Percentiles rank a stretch among this genome's conserved stretches.
Evolutionary conservation across 2,888 invertebrate genomes (phyloP).

Genomic region (Eilema caniola): DNA sequence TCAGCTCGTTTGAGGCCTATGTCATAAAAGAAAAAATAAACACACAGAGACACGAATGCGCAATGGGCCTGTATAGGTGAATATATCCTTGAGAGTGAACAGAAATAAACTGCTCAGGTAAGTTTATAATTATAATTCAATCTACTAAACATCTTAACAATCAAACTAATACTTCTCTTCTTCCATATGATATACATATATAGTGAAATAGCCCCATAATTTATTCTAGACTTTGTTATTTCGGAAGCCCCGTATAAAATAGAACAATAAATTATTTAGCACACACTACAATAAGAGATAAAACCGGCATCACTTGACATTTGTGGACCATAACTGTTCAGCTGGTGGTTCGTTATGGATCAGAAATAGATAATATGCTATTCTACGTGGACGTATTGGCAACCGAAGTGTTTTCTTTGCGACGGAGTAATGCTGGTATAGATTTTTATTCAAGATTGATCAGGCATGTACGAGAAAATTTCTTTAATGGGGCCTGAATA

Average conservation of each 20-base stretch:
- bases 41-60: too few relatives aligned
- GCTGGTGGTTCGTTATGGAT: conserved; percentile 9
- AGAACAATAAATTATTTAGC: conserved; percentile 19
- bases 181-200: not conserved
- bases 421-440: conserved; percentile 3
- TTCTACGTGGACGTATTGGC: conserved; percentile 42
- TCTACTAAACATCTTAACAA: not conserved
- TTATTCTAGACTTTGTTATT: not conserved
- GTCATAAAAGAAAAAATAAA: too few relatives aligned
- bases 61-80: not conserved
- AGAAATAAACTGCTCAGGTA: not conserved
- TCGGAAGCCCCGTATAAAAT: conserved; percentile 2
- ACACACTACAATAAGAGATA: conserved; percentile 12
- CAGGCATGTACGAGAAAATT: too few relatives aligned
- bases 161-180: not conserved
- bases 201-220: not conserved
- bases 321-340: conserved; percentile 21
- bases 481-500: too few relatives aligned
- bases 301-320: conserved; percentile 20
- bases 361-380: conserved; percentile 45
- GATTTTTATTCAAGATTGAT: not conserved
- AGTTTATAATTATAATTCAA: not conserved
- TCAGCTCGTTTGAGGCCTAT: too few relatives aligned
- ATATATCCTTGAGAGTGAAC: not conserved
- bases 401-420: conserved; percentile 32